Percentiles rank a stretch among this genome's conserved stretches.
Conservation (phyloP, 1,140 invertebrate genomes). For the Odontomachus brunneus region DNA sequence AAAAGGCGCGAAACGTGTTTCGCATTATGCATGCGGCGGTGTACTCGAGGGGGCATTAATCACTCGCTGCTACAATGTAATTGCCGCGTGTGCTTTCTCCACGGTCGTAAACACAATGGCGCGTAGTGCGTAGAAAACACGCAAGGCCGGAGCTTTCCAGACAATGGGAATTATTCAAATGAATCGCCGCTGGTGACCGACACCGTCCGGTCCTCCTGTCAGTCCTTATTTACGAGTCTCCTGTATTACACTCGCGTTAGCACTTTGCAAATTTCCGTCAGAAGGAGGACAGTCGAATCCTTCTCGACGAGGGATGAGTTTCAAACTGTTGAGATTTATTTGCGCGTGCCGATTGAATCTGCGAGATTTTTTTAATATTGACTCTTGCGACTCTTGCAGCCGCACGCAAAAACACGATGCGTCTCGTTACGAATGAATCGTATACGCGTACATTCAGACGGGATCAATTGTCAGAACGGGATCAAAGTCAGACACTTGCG, state of each 20-base stretch:
- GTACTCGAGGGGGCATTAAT: conserved; percentile 50
- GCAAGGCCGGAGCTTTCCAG: conserved; percentile 59
- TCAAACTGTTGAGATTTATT: too few relatives aligned
- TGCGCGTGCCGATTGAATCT: too few relatives aligned
- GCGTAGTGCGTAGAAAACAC: conserved; percentile 47
- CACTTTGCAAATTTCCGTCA: too few relatives aligned
- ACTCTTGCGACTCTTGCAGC: too few relatives aligned
- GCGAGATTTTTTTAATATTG: too few relatives aligned
- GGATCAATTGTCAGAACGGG: conserved; percentile 17
- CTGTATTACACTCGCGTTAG: neutral
- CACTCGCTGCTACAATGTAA: conserved; percentile 64
- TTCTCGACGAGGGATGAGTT: too few relatives aligned
- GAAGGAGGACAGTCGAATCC: too few relatives aligned
- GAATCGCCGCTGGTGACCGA: conserved; percentile 52
- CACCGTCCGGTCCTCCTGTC: conserved; percentile 14
- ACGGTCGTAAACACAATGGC: conserved; percentile 61
- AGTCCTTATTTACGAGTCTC: neutral
- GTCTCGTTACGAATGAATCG: neutral
- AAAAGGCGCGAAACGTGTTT: conserved; percentile 45
- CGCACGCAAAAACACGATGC: conserved; percentile 1
- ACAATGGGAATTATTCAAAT: conserved; percentile 71
- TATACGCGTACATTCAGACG: neutral
- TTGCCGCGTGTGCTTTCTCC: conserved; percentile 64
- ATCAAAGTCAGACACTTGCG: neutral
- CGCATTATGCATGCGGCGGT: conserved; percentile 33